phyloP scores from a whole-genome alignment of 2,888 invertebrate species.

The Mesochorus sp. region DNA sequence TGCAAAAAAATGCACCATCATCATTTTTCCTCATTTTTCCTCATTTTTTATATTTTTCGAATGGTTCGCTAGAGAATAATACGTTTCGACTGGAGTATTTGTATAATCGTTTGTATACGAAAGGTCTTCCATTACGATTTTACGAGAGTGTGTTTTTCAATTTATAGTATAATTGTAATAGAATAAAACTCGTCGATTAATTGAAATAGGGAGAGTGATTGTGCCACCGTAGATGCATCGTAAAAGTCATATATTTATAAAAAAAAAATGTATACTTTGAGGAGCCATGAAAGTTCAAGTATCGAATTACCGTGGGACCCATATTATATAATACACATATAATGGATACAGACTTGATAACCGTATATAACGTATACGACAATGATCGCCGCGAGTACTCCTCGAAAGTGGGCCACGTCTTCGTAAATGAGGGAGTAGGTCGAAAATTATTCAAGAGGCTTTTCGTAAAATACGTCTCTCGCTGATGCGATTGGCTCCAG shows the following conservation, averaged over 20 bases:
- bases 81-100: no score
- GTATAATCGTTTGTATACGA: no score
- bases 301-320: neutral
- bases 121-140: no score
- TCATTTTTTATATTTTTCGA: no score
- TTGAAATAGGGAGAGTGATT: no score
- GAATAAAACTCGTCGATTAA: no score
- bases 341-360: neutral
- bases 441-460: constrained; percentile 58
- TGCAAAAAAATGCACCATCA: constrained; percentile 14
- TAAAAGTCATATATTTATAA: neutral
- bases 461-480: constrained; percentile 54
- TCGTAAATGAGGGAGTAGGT: constrained; percentile 36
- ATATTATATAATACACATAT: neutral
- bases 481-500: constrained; percentile 41
- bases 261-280: no score
- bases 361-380: neutral
- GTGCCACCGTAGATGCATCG: neutral
- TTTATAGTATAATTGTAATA: no score
- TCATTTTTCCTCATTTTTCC: no score
- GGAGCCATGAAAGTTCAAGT: neutral
- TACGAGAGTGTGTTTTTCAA: no score
- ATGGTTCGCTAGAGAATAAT: no score
- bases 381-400: constrained; percentile 48
- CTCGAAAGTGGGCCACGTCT: constrained; percentile 35